Conservation (phyloP, 2,797 vertebrate species). For the Rachycentron canadum region DNA sequence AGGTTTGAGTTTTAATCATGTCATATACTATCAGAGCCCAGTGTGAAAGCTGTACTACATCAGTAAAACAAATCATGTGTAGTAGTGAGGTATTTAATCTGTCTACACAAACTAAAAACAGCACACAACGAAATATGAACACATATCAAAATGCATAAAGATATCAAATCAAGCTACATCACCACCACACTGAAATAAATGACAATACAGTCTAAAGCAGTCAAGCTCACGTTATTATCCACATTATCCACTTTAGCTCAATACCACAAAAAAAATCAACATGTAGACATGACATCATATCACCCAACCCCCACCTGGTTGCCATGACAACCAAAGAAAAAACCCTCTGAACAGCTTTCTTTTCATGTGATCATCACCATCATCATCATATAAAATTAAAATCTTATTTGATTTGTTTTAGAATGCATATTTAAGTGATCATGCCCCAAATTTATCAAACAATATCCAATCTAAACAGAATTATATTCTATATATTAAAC, state of each 20-base stretch:
- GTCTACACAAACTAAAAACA: background rate
- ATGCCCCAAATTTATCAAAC: background rate
- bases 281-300: conserved; percentile 24
- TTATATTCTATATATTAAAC: background rate
- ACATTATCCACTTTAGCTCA: background rate
- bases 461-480: background rate
- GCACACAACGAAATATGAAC: background rate
- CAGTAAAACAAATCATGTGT: background rate
- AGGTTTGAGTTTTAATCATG: too few relatives aligned
- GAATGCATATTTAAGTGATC: background rate
- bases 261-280: background rate
- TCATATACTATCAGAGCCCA: too few relatives aligned
- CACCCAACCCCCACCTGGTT: conserved; percentile 20
- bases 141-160: conserved; percentile 1
- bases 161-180: background rate
- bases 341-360: background rate
- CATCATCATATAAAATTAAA: background rate
- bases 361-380: background rate
- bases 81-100: background rate
- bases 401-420: background rate
- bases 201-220: background rate
- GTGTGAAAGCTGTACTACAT: background rate
- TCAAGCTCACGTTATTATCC: conserved; percentile 11
- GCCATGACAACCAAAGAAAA: conserved; percentile 50
- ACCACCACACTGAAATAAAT: background rate